A percentile compares a stretch with the other conserved stretches of the same genome.
Conservation (phyloP, 2,888 invertebrate genomes). For the Hirtodrosophila confusa region DNA sequence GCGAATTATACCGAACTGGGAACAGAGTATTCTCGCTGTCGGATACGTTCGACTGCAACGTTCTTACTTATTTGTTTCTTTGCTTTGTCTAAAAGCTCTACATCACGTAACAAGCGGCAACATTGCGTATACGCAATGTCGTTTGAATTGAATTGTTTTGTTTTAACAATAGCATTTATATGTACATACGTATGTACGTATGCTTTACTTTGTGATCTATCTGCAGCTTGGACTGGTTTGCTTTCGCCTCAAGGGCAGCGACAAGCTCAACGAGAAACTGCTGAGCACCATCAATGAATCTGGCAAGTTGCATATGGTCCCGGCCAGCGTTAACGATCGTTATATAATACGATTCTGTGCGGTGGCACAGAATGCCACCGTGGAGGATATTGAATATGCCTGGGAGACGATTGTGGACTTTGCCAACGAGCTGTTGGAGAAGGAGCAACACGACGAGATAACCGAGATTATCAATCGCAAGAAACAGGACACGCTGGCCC, state of each 20-base stretch:
- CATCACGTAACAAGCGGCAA: slow-evolving; percentile 37
- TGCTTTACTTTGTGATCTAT: slow-evolving; percentile 3
- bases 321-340: slow-evolving; percentile 94
- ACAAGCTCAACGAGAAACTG: slow-evolving; percentile 94
- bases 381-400: slow-evolving; percentile 92
- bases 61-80: slow-evolving; percentile 3
- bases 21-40: too few relatives aligned
- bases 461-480: slow-evolving; percentile 90
- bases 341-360: slow-evolving; percentile 98
- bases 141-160: slow-evolving; percentile 16
- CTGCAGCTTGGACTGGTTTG: slow-evolving; percentile 94
- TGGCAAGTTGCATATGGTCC: slow-evolving; percentile 98
- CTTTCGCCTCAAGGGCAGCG: slow-evolving; percentile 92
- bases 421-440: slow-evolving; percentile 91
- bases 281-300: slow-evolving; percentile 96
- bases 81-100: background rate
- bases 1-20: too few relatives aligned
- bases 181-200: too few relatives aligned
- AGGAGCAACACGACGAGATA: slow-evolving; percentile 87
- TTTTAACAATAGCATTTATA: slow-evolving; percentile 20
- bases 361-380: slow-evolving; percentile 94
- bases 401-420: slow-evolving; percentile 94
- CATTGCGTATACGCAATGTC: slow-evolving; percentile 53
- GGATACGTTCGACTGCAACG: too few relatives aligned
- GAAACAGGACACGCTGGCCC: slow-evolving; percentile 91